Percentiles rank a stretch among this genome's conserved stretches.
phyloP scores from a whole-genome alignment of 2,113 vertebrate species.

The Pluvialis apricaria region DNA sequence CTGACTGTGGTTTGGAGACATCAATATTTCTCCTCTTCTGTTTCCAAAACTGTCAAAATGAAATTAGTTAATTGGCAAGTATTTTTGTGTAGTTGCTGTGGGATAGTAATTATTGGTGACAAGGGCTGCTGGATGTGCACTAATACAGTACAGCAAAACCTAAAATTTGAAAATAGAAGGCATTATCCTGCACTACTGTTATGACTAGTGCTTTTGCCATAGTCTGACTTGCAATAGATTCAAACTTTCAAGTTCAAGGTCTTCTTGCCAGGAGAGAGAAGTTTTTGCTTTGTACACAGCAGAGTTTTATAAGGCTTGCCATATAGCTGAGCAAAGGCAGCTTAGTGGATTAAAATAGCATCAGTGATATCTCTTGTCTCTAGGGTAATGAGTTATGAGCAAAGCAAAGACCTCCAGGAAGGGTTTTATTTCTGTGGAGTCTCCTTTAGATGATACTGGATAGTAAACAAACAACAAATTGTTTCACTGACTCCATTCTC shows the following conservation, averaged over 20 bases:
- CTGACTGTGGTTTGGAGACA: slow-evolving; percentile 33
- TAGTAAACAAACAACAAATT: slow-evolving; percentile 31
- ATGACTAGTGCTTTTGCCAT: neutral
- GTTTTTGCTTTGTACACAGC: neutral
- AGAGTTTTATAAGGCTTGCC: neutral
- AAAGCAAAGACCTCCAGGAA: slow-evolving; percentile 36
- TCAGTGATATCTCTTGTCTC: slow-evolving; percentile 37
- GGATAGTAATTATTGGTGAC: slow-evolving; percentile 44
- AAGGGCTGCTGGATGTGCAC: slow-evolving; percentile 15
- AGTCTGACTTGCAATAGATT: neutral
- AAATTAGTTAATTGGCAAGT: slow-evolving; percentile 56
- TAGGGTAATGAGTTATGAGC: slow-evolving; percentile 32
- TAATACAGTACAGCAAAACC: slow-evolving; percentile 7
- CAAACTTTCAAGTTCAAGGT: neutral
- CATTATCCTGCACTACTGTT: neutral
- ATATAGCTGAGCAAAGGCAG: slow-evolving; percentile 1
- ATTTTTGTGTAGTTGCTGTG: slow-evolving; percentile 30
- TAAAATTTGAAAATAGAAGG: neutral
- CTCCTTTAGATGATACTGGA: neutral
- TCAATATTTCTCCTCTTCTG: slow-evolving; percentile 58
- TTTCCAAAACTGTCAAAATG: slow-evolving; percentile 57
- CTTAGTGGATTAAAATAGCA: slow-evolving; percentile 49
- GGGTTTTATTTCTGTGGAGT: slow-evolving; percentile 24
- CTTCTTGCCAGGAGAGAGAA: neutral
- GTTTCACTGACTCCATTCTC: neutral